Conservation (phyloP, 2,797 vertebrate genomes). For the Hafferia zeledoni region DNA sequence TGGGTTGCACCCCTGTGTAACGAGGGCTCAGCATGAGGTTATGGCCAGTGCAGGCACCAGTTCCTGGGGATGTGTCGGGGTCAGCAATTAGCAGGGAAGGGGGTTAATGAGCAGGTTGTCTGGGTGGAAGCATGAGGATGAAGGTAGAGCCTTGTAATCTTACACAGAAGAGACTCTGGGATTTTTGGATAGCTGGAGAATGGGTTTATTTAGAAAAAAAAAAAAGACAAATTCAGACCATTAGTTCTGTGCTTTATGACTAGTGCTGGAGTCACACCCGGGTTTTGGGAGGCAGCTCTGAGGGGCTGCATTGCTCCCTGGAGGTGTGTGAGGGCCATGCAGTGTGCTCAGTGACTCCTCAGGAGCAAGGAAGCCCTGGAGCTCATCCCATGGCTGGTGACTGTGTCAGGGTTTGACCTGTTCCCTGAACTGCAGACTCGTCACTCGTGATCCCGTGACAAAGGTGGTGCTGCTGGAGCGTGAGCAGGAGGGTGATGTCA, state of each 20-base stretch:
- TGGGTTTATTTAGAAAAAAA: neutral
- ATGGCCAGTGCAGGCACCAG: accelerated
- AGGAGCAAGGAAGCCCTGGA: neutral
- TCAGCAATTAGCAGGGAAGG: neutral
- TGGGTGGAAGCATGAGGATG: neutral
- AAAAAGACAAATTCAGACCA: neutral
- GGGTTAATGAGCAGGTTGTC: neutral
- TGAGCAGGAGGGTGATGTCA: neutral
- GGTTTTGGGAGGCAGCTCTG: neutral
- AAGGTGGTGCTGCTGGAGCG: neutral
- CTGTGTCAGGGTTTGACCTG: accelerated
- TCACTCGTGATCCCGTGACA: neutral
- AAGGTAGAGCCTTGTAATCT: neutral
- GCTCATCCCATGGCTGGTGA: neutral
- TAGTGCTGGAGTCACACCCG: neutral
- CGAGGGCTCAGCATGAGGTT: accelerated
- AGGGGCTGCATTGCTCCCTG: accelerated
- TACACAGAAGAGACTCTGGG: neutral
- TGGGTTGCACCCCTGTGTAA: neutral
- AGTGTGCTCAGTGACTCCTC: accelerated
- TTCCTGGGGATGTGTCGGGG: neutral
- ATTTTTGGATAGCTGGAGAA: neutral
- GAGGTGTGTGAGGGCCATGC: accelerated
- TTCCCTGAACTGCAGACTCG: neutral
- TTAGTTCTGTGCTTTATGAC: accelerated